Conservation (phyloP, 2,113 vertebrate genomes). For the Syrrhaptes paradoxus region DNA sequence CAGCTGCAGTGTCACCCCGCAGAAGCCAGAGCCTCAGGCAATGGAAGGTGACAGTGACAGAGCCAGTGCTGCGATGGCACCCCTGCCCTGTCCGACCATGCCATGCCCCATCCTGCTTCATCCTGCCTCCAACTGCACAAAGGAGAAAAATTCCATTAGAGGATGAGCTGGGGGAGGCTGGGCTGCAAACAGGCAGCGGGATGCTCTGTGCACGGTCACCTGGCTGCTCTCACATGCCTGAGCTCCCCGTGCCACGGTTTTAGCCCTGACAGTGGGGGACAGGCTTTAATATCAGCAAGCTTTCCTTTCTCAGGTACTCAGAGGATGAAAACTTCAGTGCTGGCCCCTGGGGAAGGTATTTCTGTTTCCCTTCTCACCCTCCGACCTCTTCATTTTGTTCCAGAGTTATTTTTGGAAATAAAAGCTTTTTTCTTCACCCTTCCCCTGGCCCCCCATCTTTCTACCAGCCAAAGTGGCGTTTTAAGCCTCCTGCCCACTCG, state of each 20-base stretch:
- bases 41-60: too few species aligned
- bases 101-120: rapidly evolving
- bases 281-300: not conserved
- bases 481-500: constrained; percentile 54
- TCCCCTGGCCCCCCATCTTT: not conserved
- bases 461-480: constrained; percentile 63
- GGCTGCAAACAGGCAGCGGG: rapidly evolving
- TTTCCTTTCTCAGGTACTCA: not conserved
- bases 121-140: rapidly evolving
- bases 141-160: not conserved
- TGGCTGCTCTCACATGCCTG: not conserved
- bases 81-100: not conserved
- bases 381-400: constrained; percentile 14
- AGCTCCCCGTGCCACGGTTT: rapidly evolving
- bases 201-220: not conserved
- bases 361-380: not conserved
- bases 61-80: too few species aligned
- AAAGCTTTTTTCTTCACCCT: constrained; percentile 57
- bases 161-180: not conserved
- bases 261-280: not conserved
- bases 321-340: not conserved
- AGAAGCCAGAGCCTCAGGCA: too few species aligned
- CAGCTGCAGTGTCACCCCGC: too few species aligned
- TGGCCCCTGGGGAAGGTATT: not conserved
- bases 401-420: constrained; percentile 60